These are phyloP conservation scores for human (Homo sapiens) DNA, from an alignment of 2,113 vertebrate species.

Conservation along the genomic window GRCh38 chr3:136040001-136040500, in stretches of 20 bases:
- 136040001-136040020: constrained; percentile 44
- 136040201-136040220: not conserved
- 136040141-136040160: not conserved
- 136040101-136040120: constrained; percentile 26
- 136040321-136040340: no score
- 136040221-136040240: constrained; percentile 28
- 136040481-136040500: no score
- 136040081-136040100: not conserved
- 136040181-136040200: not conserved
- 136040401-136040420: no score
- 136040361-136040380: no score
- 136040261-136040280: no score
- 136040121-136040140: not conserved
- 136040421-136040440: no score
- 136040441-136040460: no score
- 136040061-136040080: constrained; percentile 9
- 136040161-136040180: constrained; percentile 16
- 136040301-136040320: no score
- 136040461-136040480: no score
- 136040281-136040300: no score
- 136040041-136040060: not conserved
- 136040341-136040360: no score
- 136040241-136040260: not conserved
- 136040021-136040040: constrained; percentile 39
- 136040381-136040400: no score